Base-by-base conservation (phyloP, 2,797 vertebrate genomes). In the Philypnodon macrostomus region DNA sequence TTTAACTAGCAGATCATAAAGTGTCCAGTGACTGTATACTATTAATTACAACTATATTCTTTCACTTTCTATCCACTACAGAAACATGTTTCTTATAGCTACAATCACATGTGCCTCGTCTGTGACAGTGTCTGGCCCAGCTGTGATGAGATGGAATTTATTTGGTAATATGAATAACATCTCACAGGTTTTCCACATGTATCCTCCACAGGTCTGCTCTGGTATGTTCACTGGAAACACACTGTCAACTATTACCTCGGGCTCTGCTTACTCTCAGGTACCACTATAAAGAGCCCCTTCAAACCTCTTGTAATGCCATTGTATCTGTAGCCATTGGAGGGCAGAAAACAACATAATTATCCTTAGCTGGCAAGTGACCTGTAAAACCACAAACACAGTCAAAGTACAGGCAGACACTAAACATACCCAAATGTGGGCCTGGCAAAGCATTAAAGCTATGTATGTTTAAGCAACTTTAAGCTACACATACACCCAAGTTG, bases 71-170 rank as follows among this genome's bases (percentile, higher is more conserved):
- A 4, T 11, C 34, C 36, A 12, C 15, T 17, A 10, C 21, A 24
- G 14, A 2, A 2, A 29, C 12, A 38, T 38, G 5, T 21, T 19
- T 37, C 7, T 9, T 11, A 9, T 41, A 13, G 4, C 15, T 12
- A 15, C 11, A n/a, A 26, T 41, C 7, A 26, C 23, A 11, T 42
- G 19, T 24, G n/a, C 21, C 19, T 8, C 14, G 7, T 27, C 10
- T 35, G 49, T 38, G 38, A 38, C 32, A 26, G 18, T 26, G 21
- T 45, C 48, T 45, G 64, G 44, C 30, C 8, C 58, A 35, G 18
- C 14, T 18, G 14, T 39, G 26, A 44, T 24, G 12, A 13, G 12
- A 30, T 47, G 42, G 42, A 61, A 44, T 44, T 36, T 27, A 35
- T 54, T 31, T 51, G 37, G 47, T 19, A 29, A 37, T 31, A 29